Conservation (phyloP, 2,113 vertebrate species). For the Arizona elegans region DNA sequence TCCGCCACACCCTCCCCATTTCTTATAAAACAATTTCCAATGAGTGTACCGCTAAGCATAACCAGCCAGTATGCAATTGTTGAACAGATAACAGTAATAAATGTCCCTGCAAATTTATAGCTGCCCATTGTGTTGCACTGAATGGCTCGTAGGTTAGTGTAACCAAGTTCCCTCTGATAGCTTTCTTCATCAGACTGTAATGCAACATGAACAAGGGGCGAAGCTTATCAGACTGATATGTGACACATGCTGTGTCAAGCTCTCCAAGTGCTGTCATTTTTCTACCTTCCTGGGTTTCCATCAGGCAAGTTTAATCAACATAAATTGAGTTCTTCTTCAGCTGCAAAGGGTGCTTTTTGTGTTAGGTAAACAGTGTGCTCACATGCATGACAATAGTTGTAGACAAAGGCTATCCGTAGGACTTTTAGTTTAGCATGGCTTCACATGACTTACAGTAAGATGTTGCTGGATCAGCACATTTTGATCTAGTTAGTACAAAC, state of each 20-base stretch:
- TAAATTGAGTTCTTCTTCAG: background rate
- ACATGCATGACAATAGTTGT: too few species aligned
- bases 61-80: slow-evolving; percentile 50
- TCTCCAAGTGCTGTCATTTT: background rate
- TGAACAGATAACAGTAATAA: slow-evolving; percentile 52
- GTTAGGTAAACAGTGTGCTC: background rate
- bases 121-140: background rate
- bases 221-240: background rate
- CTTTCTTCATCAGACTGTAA: slow-evolving; percentile 32
- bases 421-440: background rate
- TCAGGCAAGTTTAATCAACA: background rate
- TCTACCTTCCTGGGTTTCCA: background rate
- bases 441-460: background rate
- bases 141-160: slow-evolving; percentile 26
- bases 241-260: background rate
- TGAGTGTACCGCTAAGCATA: slow-evolving; percentile 29
- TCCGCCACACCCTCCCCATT: slow-evolving; percentile 31
- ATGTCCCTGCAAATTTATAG: slow-evolving; percentile 47
- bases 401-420: background rate
- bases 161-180: background rate
- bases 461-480: background rate
- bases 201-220: background rate
- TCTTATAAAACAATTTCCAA: slow-evolving; percentile 44
- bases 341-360: background rate
- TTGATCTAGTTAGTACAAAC: background rate